A percentile compares a stretch with the other conserved stretches of the same genome.
Evolutionary conservation across 2,113 vertebrate species (phyloP).

Genomic region (Madoqua kirkii): DNA sequence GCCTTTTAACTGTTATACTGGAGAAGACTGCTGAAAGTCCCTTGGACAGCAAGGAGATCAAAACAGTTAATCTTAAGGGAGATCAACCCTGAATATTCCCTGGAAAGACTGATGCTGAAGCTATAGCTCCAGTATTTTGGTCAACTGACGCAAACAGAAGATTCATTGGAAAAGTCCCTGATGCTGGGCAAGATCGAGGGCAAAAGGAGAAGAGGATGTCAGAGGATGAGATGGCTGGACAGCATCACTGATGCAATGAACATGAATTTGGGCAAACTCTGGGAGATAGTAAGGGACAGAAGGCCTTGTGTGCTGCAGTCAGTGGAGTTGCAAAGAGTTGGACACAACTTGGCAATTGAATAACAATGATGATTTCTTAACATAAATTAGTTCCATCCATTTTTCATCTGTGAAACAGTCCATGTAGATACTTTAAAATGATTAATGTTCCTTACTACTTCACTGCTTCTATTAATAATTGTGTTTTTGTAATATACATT

Average conservation of each 20-base stretch:
- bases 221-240: background rate
- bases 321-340: background rate
- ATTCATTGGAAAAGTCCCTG: background rate
- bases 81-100: background rate
- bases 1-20: background rate
- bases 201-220: background rate
- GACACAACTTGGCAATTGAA: background rate
- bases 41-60: background rate
- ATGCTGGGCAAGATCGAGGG: background rate
- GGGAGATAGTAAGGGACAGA: background rate
- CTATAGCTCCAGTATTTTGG: background rate
- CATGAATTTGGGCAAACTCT: background rate
- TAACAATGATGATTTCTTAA: background rate
- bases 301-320: background rate
- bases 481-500: background rate
- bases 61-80: background rate
- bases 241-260: background rate
- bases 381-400: background rate
- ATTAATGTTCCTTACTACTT: background rate
- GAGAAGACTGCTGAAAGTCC: background rate
- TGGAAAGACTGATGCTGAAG: background rate
- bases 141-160: background rate
- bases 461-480: background rate
- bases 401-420: background rate
- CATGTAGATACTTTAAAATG: slow-evolving; percentile 1